Conservation (phyloP, 2,113 vertebrate species). For the Eptatretus burgeri region DNA sequence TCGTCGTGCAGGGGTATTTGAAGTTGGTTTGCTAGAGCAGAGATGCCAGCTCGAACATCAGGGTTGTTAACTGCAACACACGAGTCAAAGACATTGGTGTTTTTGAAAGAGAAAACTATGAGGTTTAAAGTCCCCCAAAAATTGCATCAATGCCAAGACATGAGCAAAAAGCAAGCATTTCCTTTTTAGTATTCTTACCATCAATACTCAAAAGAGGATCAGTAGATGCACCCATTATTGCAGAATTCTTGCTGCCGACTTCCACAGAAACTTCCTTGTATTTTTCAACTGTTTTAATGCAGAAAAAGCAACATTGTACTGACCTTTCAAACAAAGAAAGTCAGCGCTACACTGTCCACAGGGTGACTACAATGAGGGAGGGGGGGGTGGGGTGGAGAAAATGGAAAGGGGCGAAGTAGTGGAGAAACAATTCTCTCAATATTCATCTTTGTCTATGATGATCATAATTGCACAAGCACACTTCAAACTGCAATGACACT, state of each 20-base stretch:
- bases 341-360: neutral
- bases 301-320: constrained; percentile 6
- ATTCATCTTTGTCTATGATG: no score
- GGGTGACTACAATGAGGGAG: neutral
- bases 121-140: neutral
- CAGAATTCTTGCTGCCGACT: constrained; percentile 23
- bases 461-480: no score
- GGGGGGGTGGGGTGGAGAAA: no score
- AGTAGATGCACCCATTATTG: constrained; percentile 26
- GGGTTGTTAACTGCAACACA: constrained; percentile 40
- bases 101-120: neutral
- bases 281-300: constrained; percentile 39
- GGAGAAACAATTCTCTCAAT: no score
- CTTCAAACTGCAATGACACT: no score
- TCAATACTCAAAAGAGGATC: constrained; percentile 67
- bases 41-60: constrained; percentile 82
- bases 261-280: constrained; percentile 40
- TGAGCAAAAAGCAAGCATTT: neutral
- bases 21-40: constrained; percentile 59
- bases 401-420: no score
- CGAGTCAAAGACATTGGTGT: neutral
- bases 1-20: constrained; percentile 82
- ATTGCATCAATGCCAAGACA: neutral
- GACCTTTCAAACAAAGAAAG: neutral
- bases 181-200: constrained; percentile 25